Base-by-base conservation (phyloP, 1,140 invertebrate genomes). In the Tribolium castaneum region DNA sequence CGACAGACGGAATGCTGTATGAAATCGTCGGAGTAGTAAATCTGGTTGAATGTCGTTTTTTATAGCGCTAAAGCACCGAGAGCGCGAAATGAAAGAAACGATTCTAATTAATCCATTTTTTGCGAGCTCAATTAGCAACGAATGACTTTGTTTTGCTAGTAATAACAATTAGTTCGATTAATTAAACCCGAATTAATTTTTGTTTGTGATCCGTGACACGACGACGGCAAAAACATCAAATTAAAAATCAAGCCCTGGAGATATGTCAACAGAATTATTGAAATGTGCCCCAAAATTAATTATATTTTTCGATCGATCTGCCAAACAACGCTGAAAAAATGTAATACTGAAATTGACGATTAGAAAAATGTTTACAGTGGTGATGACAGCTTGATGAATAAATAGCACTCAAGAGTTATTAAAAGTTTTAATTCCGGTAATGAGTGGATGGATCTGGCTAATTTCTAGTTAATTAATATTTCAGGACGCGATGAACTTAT, bases 231-330 rank as follows among this genome's bases (percentile, higher is more conserved):
- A 66, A 66, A 66, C 25, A 66, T 66, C 59, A 66, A 66, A 66
- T 66, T 35, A 66, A 66, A 66, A 66, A 66, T 35, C 59, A 66
- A 35, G n/a, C 30, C 59, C 30, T 30, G 6, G 25, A 66, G 59
- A 35, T 35, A 66, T 35, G 59, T 66, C 59, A 66, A 66, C 59
- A 66, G 59, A 66, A 66, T 66, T 34, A 66, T 66, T 66, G 59
- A 66, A 66, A 66, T 35, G 59, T n/a, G 19, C 9, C 12, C 59
- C 9, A 13, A 66, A 66, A 66, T 66, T 66, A 66, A 66, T 66
- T 66, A 66, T 66, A n/a, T 66, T 66, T 66, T 66, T 13, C n/a
- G 13, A 59, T 59, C 19, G 54, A 30, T 59, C n/a, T 3, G 9
- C 10, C 54, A 1, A 59, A 59, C 14, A 19, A 59, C 10, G 59